Evolutionary conservation across 1,140 invertebrate species (phyloP).

Genomic region (Lasioglossum albipes): DNA sequence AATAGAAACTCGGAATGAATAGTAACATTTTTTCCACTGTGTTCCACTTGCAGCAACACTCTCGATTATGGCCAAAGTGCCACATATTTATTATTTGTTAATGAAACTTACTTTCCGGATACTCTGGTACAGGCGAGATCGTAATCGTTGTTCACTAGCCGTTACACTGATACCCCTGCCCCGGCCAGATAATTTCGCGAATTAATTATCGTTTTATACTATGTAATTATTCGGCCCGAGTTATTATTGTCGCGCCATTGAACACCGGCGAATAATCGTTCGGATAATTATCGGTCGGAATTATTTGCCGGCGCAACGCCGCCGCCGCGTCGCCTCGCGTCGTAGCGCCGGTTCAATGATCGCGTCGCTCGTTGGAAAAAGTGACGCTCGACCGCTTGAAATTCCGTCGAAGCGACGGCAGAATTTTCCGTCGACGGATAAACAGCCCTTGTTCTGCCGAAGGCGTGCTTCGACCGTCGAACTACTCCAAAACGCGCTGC

Average conservation of each 20-base stretch:
- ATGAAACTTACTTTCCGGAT: no score
- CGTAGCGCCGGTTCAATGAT: background rate
- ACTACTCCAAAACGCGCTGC: no score
- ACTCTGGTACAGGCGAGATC: no score
- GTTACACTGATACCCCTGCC: background rate
- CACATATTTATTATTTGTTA: no score
- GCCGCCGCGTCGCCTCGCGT: no score
- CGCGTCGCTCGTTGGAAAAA: slow-evolving; percentile 8
- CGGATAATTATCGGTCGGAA: slow-evolving; percentile 23
- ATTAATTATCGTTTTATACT: slow-evolving; percentile 24
- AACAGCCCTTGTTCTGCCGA: no score
- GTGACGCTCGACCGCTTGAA: background rate
- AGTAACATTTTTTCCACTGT: no score
- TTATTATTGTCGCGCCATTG: slow-evolving; percentile 17
- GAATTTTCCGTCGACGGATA: no score
- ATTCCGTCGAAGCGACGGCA: slow-evolving; percentile 5
- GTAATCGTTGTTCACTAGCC: background rate
- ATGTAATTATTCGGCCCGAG: slow-evolving; percentile 17
- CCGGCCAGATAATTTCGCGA: background rate
- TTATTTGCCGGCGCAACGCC: background rate
- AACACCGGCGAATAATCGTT: slow-evolving; percentile 12
- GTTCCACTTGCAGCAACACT: no score
- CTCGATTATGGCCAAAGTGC: no score
- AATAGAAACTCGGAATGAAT: no score
- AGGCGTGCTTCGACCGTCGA: no score